Percentiles rank a stretch among this genome's conserved stretches.
Conservation (phyloP, 2,888 invertebrate species). For the Pediacus dermestoides region DNA sequence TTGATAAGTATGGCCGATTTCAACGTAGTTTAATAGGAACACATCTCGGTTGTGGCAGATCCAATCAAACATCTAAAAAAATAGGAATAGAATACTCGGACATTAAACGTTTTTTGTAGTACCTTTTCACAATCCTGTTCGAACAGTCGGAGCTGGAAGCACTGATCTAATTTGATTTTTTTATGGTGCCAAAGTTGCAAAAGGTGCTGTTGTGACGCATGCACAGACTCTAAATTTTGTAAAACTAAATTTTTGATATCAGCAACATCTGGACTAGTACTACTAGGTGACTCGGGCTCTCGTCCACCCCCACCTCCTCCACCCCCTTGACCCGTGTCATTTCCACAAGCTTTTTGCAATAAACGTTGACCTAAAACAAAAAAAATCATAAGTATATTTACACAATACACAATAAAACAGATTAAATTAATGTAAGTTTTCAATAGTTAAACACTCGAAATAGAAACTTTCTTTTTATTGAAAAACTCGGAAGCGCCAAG, state of each 20-base stretch:
- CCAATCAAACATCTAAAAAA: constrained; percentile 91
- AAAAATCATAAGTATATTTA: too few relatives aligned
- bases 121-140: constrained; percentile 97
- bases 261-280: constrained; percentile 58
- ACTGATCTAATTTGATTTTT: constrained; percentile 91
- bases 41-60: constrained; percentile 92
- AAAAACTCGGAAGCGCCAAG: too few relatives aligned
- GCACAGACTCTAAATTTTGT: constrained; percentile 81
- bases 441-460: too few relatives aligned
- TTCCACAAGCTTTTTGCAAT: constrained; percentile 58
- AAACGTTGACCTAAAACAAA: constrained; percentile 62
- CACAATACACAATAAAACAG: too few relatives aligned
- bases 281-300: constrained; percentile 70
- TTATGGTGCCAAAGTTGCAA: constrained; percentile 93
- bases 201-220: constrained; percentile 86
- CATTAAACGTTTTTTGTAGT: constrained; percentile 11
- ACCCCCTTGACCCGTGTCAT: constrained; percentile 49
- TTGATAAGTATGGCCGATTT: constrained; percentile 89
- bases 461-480: too few relatives aligned
- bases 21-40: constrained; percentile 93
- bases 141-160: constrained; percentile 90
- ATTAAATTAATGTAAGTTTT: too few relatives aligned
- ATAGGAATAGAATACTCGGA: constrained; percentile 3
- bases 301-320: constrained; percentile 49
- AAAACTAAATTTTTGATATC: constrained; percentile 67